Base-by-base conservation (phyloP, 2,888 invertebrate genomes). In the Mythimna pallens region DNA sequence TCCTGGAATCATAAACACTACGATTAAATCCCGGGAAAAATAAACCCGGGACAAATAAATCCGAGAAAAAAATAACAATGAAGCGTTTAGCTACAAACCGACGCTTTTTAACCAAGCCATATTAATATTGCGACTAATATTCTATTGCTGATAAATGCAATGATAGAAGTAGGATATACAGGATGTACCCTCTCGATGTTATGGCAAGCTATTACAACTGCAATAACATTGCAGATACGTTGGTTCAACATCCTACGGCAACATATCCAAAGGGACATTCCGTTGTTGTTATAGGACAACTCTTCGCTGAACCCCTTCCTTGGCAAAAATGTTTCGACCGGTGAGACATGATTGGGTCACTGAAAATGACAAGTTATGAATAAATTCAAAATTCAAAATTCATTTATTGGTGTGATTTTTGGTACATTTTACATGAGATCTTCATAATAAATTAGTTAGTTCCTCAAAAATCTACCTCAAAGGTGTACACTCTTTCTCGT, bases 201-300 rank as follows among this genome's bases (percentile, higher is more conserved):
- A 62, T 70, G 43, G 9, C 12, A 36, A 66, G 12, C 5, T 73
- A 50, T 22, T 25, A 30, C 55, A 64, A 20, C 63, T 70, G 62
- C 43, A 67, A 68, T 65, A 69, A 64, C 47, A 75, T 76, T 64
- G 54, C 57, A 66, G 64, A 57, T 69, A 71, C 2, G 55, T 20
- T 69, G 47, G 20, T 57, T n/a, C 40, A 34, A 57, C 54, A 65
- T 69, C 67, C 70, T 73, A 76, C 63, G 66, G 40, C 63, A 82
- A 80, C 70, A 79, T 47, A 20, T 47, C 14, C 54, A 57, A 65
- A 76, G 43, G 59, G 72, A n/a, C 12, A 10, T 43, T 17, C 12
- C 50, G 57, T 71, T 79, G 62, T 63, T 63, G 6, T 62, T 25
- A 54, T 57, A 75, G 79, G 25, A 58, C 52, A 20, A 43, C 20